These are phyloP conservation scores for Tokudaia tokunoshimensis DNA, from an alignment of 2,797 vertebrate genomes.

Conservation along the genomic window DNA sequence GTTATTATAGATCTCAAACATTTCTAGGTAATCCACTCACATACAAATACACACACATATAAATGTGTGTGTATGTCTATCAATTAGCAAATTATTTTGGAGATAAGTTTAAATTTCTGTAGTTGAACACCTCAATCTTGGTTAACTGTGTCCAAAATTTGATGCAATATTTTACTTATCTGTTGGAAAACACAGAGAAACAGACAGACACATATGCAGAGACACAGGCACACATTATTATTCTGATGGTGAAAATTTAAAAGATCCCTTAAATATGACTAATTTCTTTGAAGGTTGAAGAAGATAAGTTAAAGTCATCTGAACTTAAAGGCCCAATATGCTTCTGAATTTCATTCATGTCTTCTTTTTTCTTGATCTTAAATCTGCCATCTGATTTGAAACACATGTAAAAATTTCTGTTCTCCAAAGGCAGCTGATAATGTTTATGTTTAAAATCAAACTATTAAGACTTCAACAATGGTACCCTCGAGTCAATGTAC, in stretches of 20 bases:
- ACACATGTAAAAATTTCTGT: neutral
- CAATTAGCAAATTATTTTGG: neutral
- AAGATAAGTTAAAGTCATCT: neutral
- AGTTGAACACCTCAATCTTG: neutral
- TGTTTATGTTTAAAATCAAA: neutral
- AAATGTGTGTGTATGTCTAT: neutral
- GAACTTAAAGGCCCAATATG: neutral
- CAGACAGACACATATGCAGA: neutral
- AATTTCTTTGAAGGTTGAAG: neutral
- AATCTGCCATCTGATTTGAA: fast-evolving
- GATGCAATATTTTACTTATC: neutral
- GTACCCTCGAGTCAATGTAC: neutral
- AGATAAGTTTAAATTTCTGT: constrained; percentile 1
- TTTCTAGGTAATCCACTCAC: neutral
- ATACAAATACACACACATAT: neutral
- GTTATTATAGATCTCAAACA: neutral
- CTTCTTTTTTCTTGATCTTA: neutral
- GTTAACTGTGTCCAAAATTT: neutral
- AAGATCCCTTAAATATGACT: constrained; percentile 31
- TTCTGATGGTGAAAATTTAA: neutral
- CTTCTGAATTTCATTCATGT: neutral
- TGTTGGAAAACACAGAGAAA: neutral
- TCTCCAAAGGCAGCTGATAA: neutral
- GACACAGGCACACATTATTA: neutral
- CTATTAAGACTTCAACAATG: neutral